These are phyloP conservation scores for Drosophila bipectinata DNA, from an alignment of 1,140 invertebrate species.

Conservation along the genomic window DNA sequence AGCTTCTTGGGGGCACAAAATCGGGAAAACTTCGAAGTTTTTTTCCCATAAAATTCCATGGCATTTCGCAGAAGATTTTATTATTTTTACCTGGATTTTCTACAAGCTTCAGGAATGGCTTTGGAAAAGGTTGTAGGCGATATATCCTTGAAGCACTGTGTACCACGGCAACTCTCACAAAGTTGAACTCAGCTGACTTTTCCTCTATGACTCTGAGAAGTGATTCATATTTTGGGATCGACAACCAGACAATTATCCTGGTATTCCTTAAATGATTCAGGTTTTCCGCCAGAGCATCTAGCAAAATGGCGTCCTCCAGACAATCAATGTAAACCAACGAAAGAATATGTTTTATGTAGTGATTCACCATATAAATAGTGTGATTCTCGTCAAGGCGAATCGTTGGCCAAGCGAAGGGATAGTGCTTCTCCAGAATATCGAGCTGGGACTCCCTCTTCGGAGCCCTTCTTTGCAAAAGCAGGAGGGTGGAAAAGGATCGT, in stretches of 20 bases:
- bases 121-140: slow-evolving; percentile 42
- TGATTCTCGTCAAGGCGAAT: slow-evolving; percentile 32
- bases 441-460: background rate
- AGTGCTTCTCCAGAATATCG: slow-evolving; percentile 23
- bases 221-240: background rate
- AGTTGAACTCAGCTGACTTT: slow-evolving; percentile 17
- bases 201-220: background rate
- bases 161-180: slow-evolving; percentile 29
- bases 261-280: slow-evolving; percentile 37
- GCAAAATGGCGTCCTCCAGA: slow-evolving; percentile 12
- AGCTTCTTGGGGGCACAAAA: slow-evolving; percentile 35
- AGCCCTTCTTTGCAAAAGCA: slow-evolving; percentile 40
- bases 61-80: slow-evolving; percentile 14
- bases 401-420: slow-evolving; percentile 29
- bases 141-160: background rate
- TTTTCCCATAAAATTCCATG: slow-evolving; percentile 43
- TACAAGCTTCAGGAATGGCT: background rate
- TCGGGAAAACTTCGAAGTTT: slow-evolving; percentile 9
- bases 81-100: background rate
- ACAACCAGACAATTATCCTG: slow-evolving; percentile 46
- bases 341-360: slow-evolving; percentile 3
- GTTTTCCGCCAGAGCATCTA: slow-evolving; percentile 18
- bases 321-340: slow-evolving; percentile 33
- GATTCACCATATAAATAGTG: background rate
- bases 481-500: slow-evolving; percentile 5